Evolutionary conservation across 1,140 invertebrate genomes (phyloP), one percentile per base, ranked within the genome.

Genomic region (Dendroctonus valens): DNA sequence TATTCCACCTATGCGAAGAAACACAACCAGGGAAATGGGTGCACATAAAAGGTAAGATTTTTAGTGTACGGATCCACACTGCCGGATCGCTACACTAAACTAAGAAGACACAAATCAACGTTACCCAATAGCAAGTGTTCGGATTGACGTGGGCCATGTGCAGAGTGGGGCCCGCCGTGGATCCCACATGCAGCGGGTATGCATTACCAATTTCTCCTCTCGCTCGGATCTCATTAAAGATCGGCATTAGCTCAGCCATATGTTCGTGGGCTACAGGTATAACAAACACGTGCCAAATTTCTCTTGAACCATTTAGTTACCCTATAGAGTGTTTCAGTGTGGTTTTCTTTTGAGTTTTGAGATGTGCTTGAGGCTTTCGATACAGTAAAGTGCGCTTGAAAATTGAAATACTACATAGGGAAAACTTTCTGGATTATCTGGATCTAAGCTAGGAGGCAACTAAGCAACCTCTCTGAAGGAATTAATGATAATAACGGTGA

Each of bases 231-330:
- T 89, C 90, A 83, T 94, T 91, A 87, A 94, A 93, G 83, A 94
- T 93, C 77, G 92, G 92, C 89, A 90, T 91, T 86, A 94, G 85
- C 83, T 94, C 90, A 83, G 86, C 90, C 87, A 94, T 87, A 85
- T 93, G 91, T 85, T 93, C 91, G 84, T 93, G 90, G 82, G 91
- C 92, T 94, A 88, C 68, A 75, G 50, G 53, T 39, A 49, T 40
- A 67, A 14, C 14, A 39, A 48, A 67, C 69, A 68, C 55, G 66
- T 61, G 65, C 57, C 63, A 65, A 51, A 72, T 48, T 65, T 51
- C 41, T 59, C 44, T 26, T 26, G 26, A 26, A 26, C 26, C 26
- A 26, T 26, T 26, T 26, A 26, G 26, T 26, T 26, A 26, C 26
- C 26, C 26, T 26, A 26, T 26, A 26, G 26, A 26, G 26, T 26